Conservation (phyloP, 1,140 invertebrate species). For the Stegodyphus dumicola region DNA sequence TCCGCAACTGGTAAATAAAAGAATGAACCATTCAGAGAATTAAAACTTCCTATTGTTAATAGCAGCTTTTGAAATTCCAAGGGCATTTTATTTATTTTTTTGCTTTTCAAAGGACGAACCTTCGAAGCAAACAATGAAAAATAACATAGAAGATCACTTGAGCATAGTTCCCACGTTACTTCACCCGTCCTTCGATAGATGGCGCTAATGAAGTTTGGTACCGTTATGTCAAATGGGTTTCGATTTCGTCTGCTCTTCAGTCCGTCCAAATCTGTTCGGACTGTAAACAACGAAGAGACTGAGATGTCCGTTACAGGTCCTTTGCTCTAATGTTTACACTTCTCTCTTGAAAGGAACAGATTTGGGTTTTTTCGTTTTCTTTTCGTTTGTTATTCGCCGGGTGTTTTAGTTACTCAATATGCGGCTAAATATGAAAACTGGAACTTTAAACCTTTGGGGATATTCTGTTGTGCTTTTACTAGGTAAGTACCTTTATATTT, state of each 20-base stretch:
- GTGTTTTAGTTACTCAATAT: no score
- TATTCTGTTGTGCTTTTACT: conserved; percentile 2
- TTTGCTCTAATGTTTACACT: conserved; percentile 4
- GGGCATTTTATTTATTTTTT: conserved; percentile 13
- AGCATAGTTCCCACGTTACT: conserved; percentile 15
- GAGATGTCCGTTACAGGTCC: background rate
- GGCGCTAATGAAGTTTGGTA: background rate
- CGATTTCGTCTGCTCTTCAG: conserved; percentile 20
- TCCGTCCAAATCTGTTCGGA: conserved; percentile 12
- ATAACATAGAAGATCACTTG: conserved; percentile 1
- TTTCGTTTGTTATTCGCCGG: no score
- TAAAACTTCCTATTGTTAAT: conserved; percentile 35
- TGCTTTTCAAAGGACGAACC: background rate
- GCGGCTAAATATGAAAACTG: background rate
- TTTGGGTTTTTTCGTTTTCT: no score
- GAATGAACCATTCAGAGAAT: background rate
- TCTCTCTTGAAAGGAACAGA: no score
- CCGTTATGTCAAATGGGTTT: conserved; percentile 32
- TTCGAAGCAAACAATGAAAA: conserved; percentile 2
- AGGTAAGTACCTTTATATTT: background rate
- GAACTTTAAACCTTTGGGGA: conserved; percentile 8
- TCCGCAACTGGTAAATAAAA: no score
- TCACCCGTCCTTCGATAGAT: conserved; percentile 24
- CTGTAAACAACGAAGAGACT: background rate
- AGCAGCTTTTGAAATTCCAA: conserved; percentile 6